These are phyloP conservation scores for Drosophila gaucha DNA, from an alignment of 2,888 invertebrate species.

Conservation along the genomic window DNA sequence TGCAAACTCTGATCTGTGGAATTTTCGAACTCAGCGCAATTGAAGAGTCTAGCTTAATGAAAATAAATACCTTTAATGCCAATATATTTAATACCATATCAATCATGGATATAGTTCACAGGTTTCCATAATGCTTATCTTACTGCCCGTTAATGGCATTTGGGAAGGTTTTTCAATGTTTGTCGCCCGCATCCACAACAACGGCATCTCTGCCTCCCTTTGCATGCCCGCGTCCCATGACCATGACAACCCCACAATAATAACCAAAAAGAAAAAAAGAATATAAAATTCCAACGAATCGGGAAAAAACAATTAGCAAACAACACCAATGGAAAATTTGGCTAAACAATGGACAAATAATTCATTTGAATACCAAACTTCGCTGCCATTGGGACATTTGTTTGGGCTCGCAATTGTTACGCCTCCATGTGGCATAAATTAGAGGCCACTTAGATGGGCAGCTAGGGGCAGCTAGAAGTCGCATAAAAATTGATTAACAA, in stretches of 20 bases:
- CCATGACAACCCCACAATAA: constrained; percentile 34
- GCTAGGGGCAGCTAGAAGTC: constrained; percentile 29
- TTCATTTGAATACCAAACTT: constrained; percentile 50
- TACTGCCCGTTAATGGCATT: constrained; percentile 14
- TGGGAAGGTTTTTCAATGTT: constrained; percentile 12
- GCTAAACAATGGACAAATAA: constrained; percentile 49
- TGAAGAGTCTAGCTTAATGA: background rate
- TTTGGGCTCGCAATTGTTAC: constrained; percentile 62
- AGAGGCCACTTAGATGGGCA: constrained; percentile 60
- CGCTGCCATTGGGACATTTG: constrained; percentile 49
- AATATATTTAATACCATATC: background rate
- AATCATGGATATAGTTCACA: background rate
- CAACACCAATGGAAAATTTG: constrained; percentile 48
- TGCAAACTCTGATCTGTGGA: too few relatives aligned
- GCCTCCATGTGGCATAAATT: constrained; percentile 74
- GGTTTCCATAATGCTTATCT: constrained; percentile 2
- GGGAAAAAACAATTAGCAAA: constrained; percentile 58
- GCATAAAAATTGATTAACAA: constrained; percentile 67
- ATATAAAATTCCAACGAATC: constrained; percentile 23
- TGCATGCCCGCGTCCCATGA: constrained; percentile 39
- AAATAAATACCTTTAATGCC: background rate
- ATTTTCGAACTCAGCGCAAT: background rate
- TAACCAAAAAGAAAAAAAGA: constrained; percentile 13
- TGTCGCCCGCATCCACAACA: constrained; percentile 39
- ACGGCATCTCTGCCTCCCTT: background rate